phyloP scores from a whole-genome alignment of 92 coral and sea anemone species.

The Porites divaricata region DNA sequence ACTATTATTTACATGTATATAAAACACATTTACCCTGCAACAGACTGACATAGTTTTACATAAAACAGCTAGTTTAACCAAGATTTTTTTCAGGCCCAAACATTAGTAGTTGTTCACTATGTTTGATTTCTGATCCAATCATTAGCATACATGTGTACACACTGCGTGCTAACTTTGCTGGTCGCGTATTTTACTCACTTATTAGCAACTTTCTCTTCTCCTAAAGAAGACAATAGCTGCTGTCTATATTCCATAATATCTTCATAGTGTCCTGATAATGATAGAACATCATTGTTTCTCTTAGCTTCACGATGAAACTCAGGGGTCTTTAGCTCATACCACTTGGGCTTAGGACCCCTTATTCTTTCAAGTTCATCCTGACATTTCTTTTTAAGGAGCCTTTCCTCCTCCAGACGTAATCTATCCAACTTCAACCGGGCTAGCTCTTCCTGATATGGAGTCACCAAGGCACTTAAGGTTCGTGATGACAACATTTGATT shows the following conservation, averaged over 20 bases:
- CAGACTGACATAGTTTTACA: too few species aligned
- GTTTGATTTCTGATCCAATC: too few species aligned
- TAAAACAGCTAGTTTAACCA: too few species aligned
- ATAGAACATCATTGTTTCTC: slow-evolving; percentile 82
- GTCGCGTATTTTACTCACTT: background rate
- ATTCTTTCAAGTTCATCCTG: slow-evolving; percentile 87
- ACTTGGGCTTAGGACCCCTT: slow-evolving; percentile 92
- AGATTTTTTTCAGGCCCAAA: too few species aligned
- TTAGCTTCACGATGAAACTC: slow-evolving; percentile 90
- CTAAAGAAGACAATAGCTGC: slow-evolving; percentile 73
- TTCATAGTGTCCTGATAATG: slow-evolving; percentile 85
- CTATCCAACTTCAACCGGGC: slow-evolving; percentile 81
- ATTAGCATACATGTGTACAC: too few species aligned
- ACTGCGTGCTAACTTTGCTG: too few species aligned
- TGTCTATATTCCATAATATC: slow-evolving; percentile 93
- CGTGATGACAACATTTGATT: slow-evolving; percentile 87
- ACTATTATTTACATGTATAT: too few species aligned
- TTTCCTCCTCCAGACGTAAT: slow-evolving; percentile 83
- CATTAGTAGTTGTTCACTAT: too few species aligned
- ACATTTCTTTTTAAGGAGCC: slow-evolving; percentile 79
- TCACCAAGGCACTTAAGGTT: slow-evolving; percentile 87
- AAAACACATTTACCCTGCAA: too few species aligned
- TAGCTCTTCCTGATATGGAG: slow-evolving; percentile 91
- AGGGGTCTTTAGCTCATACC: slow-evolving; percentile 96
- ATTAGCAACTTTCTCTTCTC: slow-evolving; percentile 70